A percentile compares a stretch with the other conserved stretches of the same genome.
Evolutionary conservation across 2,113 vertebrate species (phyloP).

Genomic region (Thryonomys swinderianus): DNA sequence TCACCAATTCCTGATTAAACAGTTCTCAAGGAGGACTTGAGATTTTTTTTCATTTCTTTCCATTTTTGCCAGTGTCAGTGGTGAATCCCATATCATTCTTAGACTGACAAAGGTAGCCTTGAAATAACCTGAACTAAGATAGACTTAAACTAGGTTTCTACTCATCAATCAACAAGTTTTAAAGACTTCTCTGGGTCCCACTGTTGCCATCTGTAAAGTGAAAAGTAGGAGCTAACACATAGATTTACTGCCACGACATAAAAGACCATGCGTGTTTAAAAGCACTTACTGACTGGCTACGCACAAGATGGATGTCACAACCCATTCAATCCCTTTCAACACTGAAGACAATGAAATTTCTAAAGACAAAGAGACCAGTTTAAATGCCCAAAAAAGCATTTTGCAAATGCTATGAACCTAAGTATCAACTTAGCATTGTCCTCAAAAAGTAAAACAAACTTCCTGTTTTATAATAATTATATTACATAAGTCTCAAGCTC

Average conservation of each 20-base stretch:
- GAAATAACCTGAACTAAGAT: not conserved
- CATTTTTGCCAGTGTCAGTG: accelerated
- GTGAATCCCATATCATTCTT: accelerated
- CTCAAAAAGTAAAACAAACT: not conserved
- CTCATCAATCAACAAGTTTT: not conserved
- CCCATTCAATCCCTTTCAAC: not conserved
- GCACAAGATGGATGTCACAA: not conserved
- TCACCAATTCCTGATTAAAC: not conserved
- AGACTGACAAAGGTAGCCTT: not conserved
- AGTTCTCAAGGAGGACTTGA: not conserved
- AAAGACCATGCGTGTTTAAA: not conserved
- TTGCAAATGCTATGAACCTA: not conserved
- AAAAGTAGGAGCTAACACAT: not conserved
- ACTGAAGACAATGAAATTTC: not conserved
- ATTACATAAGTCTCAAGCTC: not conserved
- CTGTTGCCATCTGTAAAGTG: not conserved
- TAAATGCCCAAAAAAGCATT: not conserved
- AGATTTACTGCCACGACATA: not conserved
- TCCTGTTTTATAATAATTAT: not conserved
- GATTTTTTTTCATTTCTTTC: not conserved
- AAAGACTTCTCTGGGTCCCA: not conserved
- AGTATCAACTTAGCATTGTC: not conserved
- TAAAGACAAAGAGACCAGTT: not conserved
- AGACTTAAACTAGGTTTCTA: not conserved
- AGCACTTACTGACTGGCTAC: not conserved